These are phyloP conservation scores for Ephestia elutella DNA, from an alignment of 1,140 invertebrate species.

Conservation along the genomic window DNA sequence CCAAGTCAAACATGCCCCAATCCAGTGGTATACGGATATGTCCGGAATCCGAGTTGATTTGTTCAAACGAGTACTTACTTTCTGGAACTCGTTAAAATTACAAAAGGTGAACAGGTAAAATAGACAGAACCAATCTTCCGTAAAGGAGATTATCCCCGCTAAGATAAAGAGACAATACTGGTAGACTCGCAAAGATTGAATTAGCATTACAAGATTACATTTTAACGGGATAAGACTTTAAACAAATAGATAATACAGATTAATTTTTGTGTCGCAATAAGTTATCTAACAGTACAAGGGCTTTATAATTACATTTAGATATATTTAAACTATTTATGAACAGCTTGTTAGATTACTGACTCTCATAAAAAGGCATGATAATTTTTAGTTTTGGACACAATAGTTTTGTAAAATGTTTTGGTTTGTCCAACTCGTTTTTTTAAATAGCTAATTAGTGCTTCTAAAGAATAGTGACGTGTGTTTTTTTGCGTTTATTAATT, in stretches of 20 bases:
- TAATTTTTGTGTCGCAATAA: constrained; percentile 16
- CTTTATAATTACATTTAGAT: background rate
- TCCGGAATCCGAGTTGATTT: constrained; percentile 25
- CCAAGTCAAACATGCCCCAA: constrained; percentile 1
- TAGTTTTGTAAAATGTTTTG: too few relatives aligned
- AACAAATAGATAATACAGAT: constrained; percentile 20
- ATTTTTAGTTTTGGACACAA: too few relatives aligned
- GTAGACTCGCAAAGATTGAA: constrained; percentile 38
- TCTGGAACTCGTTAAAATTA: constrained; percentile 44
- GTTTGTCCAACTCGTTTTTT: too few relatives aligned
- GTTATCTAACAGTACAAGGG: constrained; percentile 10
- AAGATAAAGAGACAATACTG: constrained; percentile 39
- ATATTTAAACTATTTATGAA: background rate
- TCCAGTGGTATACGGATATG: background rate
- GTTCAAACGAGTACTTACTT: constrained; percentile 20
- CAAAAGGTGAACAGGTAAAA: constrained; percentile 43
- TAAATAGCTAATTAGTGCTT: too few relatives aligned
- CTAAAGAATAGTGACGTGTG: too few relatives aligned
- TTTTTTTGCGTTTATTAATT: too few relatives aligned
- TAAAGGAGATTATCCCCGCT: constrained; percentile 35
- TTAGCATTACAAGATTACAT: constrained; percentile 50
- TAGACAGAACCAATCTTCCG: constrained; percentile 42
- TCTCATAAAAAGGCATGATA: too few relatives aligned
- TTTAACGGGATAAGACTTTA: constrained; percentile 17
- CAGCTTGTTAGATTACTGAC: background rate